Conservation (phyloP, 2,888 invertebrate genomes). For the Ligdia adustata region DNA sequence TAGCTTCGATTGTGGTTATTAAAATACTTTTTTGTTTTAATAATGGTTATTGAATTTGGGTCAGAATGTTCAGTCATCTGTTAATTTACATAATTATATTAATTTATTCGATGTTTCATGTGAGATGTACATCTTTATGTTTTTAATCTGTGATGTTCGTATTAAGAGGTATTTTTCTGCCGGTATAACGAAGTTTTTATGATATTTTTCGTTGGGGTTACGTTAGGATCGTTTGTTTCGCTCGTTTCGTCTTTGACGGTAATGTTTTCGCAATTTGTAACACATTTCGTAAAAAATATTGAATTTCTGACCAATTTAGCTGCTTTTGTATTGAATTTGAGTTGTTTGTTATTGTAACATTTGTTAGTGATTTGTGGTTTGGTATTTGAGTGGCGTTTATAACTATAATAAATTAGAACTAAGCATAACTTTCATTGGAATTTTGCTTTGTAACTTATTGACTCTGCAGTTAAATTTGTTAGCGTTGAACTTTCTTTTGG, state of each 20-base stretch:
- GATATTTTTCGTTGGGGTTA: constrained; percentile 29
- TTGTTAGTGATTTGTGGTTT: constrained; percentile 2
- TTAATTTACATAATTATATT: no score
- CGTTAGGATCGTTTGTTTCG: constrained; percentile 23
- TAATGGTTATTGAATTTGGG: no score
- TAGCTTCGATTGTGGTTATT: no score
- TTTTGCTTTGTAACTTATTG: no score
- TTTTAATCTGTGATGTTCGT: constrained; percentile 1
- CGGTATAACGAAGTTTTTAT: constrained; percentile 33
- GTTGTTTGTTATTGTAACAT: constrained; percentile 8
- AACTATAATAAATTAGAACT: not conserved
- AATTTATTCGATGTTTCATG: no score
- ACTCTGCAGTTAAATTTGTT: no score
- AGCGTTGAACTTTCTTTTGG: no score
- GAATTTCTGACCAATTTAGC: constrained; percentile 15
- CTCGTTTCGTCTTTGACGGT: constrained; percentile 22
- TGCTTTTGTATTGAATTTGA: constrained; percentile 10
- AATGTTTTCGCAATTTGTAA: constrained; percentile 21
- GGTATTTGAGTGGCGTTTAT: not conserved
- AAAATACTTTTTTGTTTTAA: no score
- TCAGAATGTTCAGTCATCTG: no score
- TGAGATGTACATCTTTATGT: not conserved
- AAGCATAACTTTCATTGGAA: no score
- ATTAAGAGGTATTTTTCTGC: constrained; percentile 28
- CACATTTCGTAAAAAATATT: constrained; percentile 14